Conservation (phyloP, 2,888 invertebrate genomes). For the Macrosoma leucophasiata region DNA sequence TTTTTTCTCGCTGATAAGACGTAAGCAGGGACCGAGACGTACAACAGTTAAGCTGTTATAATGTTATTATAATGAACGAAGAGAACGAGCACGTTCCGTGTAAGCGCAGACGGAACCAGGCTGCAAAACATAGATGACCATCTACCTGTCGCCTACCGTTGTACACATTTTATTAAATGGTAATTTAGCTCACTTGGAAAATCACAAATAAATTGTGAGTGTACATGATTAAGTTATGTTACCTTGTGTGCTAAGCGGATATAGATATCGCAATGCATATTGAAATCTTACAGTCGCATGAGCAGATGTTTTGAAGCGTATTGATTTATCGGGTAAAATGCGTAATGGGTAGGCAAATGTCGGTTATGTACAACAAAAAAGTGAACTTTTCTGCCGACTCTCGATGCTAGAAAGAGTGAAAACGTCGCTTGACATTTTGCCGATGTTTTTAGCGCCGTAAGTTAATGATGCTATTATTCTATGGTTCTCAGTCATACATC, state of each 20-base stretch:
- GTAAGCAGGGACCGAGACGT: slow-evolving; percentile 49
- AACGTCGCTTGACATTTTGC: slow-evolving; percentile 10
- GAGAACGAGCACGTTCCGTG: slow-evolving; percentile 35
- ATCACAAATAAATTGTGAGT: neutral
- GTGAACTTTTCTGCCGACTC: too few species aligned
- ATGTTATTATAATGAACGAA: slow-evolving; percentile 41
- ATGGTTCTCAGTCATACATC: slow-evolving; percentile 49
- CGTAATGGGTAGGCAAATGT: too few species aligned
- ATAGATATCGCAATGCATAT: too few species aligned
- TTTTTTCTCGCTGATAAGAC: too few species aligned
- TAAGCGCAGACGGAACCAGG: slow-evolving; percentile 37
- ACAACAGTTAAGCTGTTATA: slow-evolving; percentile 50
- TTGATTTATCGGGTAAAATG: too few species aligned
- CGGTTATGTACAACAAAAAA: too few species aligned
- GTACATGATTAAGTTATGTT: too few species aligned
- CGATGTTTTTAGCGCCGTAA: slow-evolving; percentile 21
- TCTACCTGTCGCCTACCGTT: slow-evolving; percentile 16
- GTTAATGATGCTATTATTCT: slow-evolving; percentile 55
- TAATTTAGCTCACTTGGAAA: neutral
- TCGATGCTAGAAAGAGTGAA: slow-evolving; percentile 21
- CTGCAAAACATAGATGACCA: slow-evolving; percentile 17
- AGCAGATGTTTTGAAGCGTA: too few species aligned
- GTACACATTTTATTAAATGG: slow-evolving; percentile 2
- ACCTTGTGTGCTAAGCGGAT: too few species aligned
- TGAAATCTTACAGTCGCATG: too few species aligned